Conservation (phyloP, 2,113 vertebrate species). For the Sorex fumeus region DNA sequence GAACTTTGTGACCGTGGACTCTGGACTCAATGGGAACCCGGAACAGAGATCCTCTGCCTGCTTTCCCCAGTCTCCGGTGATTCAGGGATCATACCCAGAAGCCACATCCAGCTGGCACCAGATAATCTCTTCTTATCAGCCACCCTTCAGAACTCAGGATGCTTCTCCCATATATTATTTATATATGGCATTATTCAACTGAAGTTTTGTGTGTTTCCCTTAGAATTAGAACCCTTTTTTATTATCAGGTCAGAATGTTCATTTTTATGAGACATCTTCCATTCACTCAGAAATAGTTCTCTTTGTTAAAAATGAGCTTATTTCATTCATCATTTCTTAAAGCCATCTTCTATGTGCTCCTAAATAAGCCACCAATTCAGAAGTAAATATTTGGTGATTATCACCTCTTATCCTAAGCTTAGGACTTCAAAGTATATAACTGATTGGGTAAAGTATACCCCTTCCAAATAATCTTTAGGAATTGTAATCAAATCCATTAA, state of each 20-base stretch:
- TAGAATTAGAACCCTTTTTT: background rate
- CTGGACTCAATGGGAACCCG: no score
- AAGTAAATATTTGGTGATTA: background rate
- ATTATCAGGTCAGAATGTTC: background rate
- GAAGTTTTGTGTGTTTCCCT: background rate
- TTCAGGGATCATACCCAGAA: no score
- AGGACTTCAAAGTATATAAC: background rate
- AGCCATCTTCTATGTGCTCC: background rate
- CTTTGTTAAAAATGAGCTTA: background rate
- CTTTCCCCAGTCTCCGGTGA: no score
- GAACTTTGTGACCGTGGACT: no score
- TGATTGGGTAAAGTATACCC: background rate
- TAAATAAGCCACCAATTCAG: background rate
- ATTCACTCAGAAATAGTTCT: background rate
- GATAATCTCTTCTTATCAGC: no score
- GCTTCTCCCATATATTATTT: no score
- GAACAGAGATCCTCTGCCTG: no score
- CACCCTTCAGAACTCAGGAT: no score
- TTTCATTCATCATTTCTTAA: background rate
- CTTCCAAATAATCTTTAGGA: constrained; percentile 19
- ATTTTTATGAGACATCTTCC: background rate
- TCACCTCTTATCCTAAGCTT: background rate
- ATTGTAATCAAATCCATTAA: background rate
- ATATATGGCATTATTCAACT: background rate
- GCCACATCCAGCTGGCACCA: no score